Conservation (phyloP, 1,140 invertebrate genomes). For the Myzus persicae region DNA sequence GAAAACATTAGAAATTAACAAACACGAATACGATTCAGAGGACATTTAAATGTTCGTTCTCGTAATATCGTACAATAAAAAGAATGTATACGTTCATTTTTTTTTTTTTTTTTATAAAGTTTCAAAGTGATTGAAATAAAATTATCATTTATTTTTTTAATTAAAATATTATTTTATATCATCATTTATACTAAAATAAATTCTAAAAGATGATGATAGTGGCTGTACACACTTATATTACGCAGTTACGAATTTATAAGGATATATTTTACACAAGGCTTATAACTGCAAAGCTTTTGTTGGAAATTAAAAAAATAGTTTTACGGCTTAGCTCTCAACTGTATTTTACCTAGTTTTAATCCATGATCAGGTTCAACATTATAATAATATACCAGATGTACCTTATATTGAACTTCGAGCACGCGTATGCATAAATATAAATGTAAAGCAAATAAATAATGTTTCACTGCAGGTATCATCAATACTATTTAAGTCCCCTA, state of each 20-base stretch:
- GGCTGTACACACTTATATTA: background rate
- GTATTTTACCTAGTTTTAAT: background rate
- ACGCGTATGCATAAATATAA: background rate
- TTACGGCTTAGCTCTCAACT: background rate
- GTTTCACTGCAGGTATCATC: background rate
- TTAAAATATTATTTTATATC: background rate
- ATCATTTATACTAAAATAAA: background rate
- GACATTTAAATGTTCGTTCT: slow-evolving; percentile 39
- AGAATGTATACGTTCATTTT: background rate
- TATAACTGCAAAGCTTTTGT: background rate
- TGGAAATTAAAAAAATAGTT: background rate
- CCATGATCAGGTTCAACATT: background rate
- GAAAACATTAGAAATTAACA: slow-evolving; percentile 15
- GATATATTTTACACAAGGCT: background rate
- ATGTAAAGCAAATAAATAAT: background rate
- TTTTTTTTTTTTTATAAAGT: background rate
- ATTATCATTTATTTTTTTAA: slow-evolving; percentile 4
- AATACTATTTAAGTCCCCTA: background rate
- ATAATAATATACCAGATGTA: background rate
- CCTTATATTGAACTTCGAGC: background rate
- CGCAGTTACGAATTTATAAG: background rate
- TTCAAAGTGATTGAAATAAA: slow-evolving; percentile 19
- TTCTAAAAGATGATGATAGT: background rate
- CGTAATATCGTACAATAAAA: background rate
- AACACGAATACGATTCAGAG: slow-evolving; percentile 27